phyloP scores from a whole-genome alignment of 2,888 invertebrate genomes.

The Frankliniella fusca region DNA sequence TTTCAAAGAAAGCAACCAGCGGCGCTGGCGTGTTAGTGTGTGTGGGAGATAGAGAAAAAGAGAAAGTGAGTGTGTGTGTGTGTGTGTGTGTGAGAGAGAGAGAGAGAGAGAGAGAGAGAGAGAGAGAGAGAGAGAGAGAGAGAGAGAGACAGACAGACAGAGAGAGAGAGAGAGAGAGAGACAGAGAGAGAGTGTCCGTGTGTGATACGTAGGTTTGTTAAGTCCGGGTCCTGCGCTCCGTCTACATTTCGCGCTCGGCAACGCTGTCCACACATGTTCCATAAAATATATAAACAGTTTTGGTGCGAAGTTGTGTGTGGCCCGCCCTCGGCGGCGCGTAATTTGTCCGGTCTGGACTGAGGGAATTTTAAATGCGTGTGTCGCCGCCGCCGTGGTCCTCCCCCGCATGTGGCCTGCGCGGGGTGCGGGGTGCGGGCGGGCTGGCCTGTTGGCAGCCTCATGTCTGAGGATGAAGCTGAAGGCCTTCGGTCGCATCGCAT shows the following conservation, averaged over 20 bases:
- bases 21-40: neutral
- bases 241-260: neutral
- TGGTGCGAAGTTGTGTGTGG: neutral
- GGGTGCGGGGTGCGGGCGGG: neutral
- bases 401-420: neutral
- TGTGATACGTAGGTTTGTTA: neutral
- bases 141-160: too few relatives aligned
- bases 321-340: neutral
- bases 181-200: too few relatives aligned
- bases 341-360: neutral
- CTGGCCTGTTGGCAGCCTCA: too few relatives aligned
- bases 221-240: neutral
- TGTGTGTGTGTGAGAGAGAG: too few relatives aligned
- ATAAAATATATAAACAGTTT: neutral
- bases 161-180: too few relatives aligned
- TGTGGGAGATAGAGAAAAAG: too few relatives aligned
- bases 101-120: too few relatives aligned
- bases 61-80: neutral
- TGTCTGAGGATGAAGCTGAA: too few relatives aligned
- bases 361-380: neutral
- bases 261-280: neutral
- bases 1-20: too few relatives aligned
- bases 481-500: too few relatives aligned
- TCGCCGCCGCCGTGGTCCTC: neutral
- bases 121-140: too few relatives aligned